Conservation (phyloP, 37 sponge, comb jelly and placozoan genomes). For the Aplysina aerophoba region DNA sequence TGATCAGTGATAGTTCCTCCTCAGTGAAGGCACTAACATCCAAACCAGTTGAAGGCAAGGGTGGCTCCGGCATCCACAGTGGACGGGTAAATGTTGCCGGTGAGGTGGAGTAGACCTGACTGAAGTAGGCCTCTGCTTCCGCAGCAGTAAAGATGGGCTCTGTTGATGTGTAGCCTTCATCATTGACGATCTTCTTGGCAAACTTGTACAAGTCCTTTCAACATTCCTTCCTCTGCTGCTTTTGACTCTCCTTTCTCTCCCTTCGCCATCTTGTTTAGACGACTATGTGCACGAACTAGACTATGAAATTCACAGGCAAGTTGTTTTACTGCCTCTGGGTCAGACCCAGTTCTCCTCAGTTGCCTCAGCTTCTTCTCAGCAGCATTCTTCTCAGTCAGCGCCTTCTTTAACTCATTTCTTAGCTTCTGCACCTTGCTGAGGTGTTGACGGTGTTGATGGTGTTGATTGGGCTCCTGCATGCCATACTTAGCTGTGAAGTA, state of each 20-base stretch:
- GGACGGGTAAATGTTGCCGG: slow-evolving; percentile 15
- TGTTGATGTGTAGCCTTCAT: neutral
- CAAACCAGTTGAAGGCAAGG: neutral
- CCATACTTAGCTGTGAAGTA: slow-evolving; percentile 20
- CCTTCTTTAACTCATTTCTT: slow-evolving; percentile 1
- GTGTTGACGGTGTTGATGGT: slow-evolving; percentile 10
- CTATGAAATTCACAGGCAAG: slow-evolving; percentile 15
- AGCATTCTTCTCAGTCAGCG: slow-evolving; percentile 3
- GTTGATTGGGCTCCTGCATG: neutral
- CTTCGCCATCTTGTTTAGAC: neutral
- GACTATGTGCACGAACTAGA: neutral
- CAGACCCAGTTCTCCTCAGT: neutral
- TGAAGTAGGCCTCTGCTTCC: slow-evolving; percentile 20
- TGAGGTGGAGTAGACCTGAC: slow-evolving; percentile 10
- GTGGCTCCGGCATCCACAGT: slow-evolving; percentile 6
- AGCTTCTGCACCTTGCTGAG: slow-evolving; percentile 3
- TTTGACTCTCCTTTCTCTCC: neutral
- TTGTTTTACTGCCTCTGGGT: slow-evolving; percentile 4
- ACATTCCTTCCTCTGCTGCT: slow-evolving; percentile 4
- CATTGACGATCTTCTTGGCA: slow-evolving; percentile 23
- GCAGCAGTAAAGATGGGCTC: neutral
- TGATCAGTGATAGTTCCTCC: too few species aligned
- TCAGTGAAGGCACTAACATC: too few species aligned
- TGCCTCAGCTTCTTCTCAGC: slow-evolving; percentile 16
- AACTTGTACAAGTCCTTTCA: neutral